Evolutionary conservation across 1,140 invertebrate genomes (phyloP).

Genomic region (Paraescarpia echinospica): DNA sequence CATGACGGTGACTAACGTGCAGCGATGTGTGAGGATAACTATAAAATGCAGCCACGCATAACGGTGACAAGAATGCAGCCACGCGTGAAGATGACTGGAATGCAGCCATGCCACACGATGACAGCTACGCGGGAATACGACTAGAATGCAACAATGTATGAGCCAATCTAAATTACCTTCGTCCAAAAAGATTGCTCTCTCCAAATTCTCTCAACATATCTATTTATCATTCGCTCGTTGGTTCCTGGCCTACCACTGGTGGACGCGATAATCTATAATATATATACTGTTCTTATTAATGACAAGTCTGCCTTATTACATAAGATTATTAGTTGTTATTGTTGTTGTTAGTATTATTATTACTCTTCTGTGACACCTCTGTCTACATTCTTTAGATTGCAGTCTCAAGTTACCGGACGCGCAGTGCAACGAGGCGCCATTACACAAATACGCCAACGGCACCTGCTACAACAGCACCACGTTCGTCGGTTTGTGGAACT

Average conservation of each 20-base stretch:
- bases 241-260: no score
- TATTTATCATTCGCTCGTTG: no score
- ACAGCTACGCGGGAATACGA: not conserved
- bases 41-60: not conserved
- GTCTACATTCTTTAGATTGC: not conserved
- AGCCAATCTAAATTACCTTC: no score
- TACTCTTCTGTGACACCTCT: not conserved
- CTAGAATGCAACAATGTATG: no score
- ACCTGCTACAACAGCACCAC: conserved; percentile 24
- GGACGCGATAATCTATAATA: not conserved
- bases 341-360: not conserved
- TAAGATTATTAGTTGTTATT: not conserved
- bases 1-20: not conserved
- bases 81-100: not conserved
- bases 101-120: no score
- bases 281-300: not conserved
- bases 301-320: not conserved
- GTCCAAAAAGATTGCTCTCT: no score
- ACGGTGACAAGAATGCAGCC: not conserved
- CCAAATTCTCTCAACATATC: no score
- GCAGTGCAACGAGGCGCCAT: not conserved
- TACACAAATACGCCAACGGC: conserved; percentile 22
- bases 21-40: not conserved
- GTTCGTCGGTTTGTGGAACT: conserved; percentile 28
- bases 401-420: conserved; percentile 22